Percentiles rank a stretch among this genome's conserved stretches.
These are phyloP conservation scores for Neoniphon sammara DNA, from an alignment of 2,797 vertebrate species.

Conservation along the genomic window DNA sequence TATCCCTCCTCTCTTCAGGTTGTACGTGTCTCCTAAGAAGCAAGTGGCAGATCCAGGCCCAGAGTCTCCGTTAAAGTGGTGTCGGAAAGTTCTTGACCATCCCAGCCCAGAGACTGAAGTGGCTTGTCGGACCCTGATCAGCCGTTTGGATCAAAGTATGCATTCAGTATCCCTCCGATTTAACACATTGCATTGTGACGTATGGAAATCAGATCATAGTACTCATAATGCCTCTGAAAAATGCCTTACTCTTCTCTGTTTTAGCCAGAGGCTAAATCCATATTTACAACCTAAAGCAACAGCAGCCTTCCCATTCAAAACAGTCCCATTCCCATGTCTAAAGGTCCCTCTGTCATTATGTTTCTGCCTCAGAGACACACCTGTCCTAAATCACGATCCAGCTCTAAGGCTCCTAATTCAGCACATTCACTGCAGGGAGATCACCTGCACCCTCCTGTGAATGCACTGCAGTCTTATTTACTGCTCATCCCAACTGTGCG, in stretches of 20 bases:
- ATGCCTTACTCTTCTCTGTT: no score
- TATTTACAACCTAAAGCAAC: not conserved
- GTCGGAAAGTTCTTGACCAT: slow-evolving; percentile 90
- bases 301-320: not conserved
- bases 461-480: slow-evolving; percentile 55
- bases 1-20: slow-evolving; percentile 77
- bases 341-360: slow-evolving; percentile 15
- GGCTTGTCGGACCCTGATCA: slow-evolving; percentile 89
- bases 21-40: slow-evolving; percentile 91
- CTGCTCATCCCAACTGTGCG: slow-evolving; percentile 43
- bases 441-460: not conserved
- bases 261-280: not conserved
- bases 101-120: slow-evolving; percentile 92
- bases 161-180: not conserved
- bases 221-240: no score
- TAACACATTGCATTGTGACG: not conserved
- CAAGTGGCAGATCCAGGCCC: slow-evolving; percentile 80
- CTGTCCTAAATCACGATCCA: slow-evolving; percentile 16
- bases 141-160: slow-evolving; percentile 90
- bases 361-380: not conserved
- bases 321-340: not conserved
- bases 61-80: slow-evolving; percentile 90
- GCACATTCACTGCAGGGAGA: not conserved
- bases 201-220: no score
- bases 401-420: not conserved